Evolutionary conservation across 2,888 invertebrate species (phyloP).

Genomic region (Leptopilina syphax): DNA sequence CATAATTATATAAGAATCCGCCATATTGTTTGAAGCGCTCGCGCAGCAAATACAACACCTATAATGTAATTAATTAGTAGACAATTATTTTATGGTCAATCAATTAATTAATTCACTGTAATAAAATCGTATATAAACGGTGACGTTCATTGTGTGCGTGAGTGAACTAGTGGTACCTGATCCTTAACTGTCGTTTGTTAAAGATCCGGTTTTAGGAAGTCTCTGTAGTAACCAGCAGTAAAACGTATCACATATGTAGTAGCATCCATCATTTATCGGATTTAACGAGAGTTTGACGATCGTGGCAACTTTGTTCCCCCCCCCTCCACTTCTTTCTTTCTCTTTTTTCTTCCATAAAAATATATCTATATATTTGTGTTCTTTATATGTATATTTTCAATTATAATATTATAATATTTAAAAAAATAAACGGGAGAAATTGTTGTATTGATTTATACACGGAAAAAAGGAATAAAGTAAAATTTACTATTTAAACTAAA

Average conservation of each 20-base stretch:
- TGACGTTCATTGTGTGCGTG: slow-evolving; percentile 75
- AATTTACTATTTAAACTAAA: no score
- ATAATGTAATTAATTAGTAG: slow-evolving; percentile 68
- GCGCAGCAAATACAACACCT: slow-evolving; percentile 56
- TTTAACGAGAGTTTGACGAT: slow-evolving; percentile 62
- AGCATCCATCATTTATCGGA: slow-evolving; percentile 74
- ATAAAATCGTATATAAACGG: slow-evolving; percentile 69
- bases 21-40: slow-evolving; percentile 44
- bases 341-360: slow-evolving; percentile 11
- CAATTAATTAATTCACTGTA: slow-evolving; percentile 67
- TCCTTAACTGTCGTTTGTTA: slow-evolving; percentile 47
- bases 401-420: neutral
- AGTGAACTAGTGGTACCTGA: slow-evolving; percentile 76
- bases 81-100: slow-evolving; percentile 70
- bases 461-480: no score
- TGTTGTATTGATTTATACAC: neutral
- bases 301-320: slow-evolving; percentile 45
- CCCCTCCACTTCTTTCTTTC: no score
- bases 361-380: slow-evolving; percentile 22
- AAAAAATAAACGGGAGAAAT: neutral
- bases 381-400: neutral
- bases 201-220: slow-evolving; percentile 73
- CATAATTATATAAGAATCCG: slow-evolving; percentile 12
- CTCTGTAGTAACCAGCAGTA: slow-evolving; percentile 77
- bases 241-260: slow-evolving; percentile 76